phyloP scores from a whole-genome alignment of 2,888 invertebrate genomes.

The Creontiades dilutus region DNA sequence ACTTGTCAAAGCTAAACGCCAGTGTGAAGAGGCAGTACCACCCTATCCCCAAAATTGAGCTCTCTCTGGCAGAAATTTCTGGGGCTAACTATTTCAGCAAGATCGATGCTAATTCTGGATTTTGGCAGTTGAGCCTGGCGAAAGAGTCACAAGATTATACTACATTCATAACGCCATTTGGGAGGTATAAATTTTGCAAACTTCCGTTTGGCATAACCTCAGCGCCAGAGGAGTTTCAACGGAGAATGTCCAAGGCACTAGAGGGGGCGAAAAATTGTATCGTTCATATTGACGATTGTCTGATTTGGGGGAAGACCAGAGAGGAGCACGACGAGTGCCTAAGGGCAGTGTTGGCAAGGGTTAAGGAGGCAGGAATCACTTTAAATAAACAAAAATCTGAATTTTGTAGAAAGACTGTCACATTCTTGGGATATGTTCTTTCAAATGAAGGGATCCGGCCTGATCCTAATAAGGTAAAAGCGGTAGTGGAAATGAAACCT shows the following conservation, averaged over 20 bases:
- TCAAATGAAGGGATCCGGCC: conserved; percentile 72
- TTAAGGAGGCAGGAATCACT: conserved; percentile 72
- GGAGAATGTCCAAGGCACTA: conserved; percentile 57
- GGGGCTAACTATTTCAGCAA: conserved; percentile 54
- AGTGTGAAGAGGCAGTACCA: no score
- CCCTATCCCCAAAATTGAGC: conserved; percentile 15
- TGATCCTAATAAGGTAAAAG: conserved; percentile 70
- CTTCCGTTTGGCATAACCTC: conserved; percentile 76
- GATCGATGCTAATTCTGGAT: conserved; percentile 51
- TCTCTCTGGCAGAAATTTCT: background rate
- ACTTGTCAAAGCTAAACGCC: no score
- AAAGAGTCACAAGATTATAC: conserved; percentile 47
- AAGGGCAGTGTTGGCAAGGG: background rate
- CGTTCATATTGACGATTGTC: conserved; percentile 75
- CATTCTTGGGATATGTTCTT: conserved; percentile 75
- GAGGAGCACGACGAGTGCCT: conserved; percentile 74
- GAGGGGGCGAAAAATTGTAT: conserved; percentile 71
- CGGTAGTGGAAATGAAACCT: conserved; percentile 63
- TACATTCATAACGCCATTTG: conserved; percentile 58
- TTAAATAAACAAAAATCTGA: conserved; percentile 74
- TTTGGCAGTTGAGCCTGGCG: conserved; percentile 49
- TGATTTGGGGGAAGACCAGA: conserved; percentile 73
- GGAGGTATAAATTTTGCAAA: conserved; percentile 37
- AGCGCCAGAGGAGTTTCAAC: conserved; percentile 77
- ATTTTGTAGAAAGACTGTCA: conserved; percentile 74